phyloP scores from a whole-genome alignment of 2,113 vertebrate species.

The Caranx melampygus region DNA sequence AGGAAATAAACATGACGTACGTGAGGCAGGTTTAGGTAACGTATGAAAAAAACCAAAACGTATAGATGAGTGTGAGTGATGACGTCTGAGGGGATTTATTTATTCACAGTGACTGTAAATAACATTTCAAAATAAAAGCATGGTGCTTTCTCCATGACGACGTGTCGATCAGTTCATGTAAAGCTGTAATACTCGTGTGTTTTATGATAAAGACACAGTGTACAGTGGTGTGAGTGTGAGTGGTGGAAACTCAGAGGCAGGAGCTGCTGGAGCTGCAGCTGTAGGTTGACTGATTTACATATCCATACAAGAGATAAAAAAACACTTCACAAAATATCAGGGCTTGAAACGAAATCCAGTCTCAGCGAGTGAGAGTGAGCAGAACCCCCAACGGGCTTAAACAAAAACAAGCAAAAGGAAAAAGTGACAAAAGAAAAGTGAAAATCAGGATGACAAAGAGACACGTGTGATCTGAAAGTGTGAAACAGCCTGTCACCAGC shows the following conservation, averaged over 20 bases:
- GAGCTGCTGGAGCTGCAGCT: constrained; percentile 13
- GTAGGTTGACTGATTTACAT: constrained; percentile 51
- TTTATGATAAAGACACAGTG: too few species aligned
- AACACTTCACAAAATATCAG: constrained; percentile 48
- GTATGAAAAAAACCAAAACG: background rate
- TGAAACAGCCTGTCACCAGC: background rate
- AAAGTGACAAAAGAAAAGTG: constrained; percentile 32
- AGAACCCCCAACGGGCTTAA: constrained; percentile 40
- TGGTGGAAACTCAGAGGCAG: background rate
- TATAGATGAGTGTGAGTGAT: background rate
- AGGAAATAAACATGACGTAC: constrained; percentile 4
- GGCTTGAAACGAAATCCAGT: constrained; percentile 45
- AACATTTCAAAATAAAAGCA: background rate
- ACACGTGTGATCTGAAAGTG: constrained; percentile 35
- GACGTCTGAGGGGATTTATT: background rate
- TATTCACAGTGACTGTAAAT: background rate
- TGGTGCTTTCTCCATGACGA: background rate
- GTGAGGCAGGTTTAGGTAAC: background rate
- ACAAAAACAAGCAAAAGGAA: background rate
- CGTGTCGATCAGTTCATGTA: background rate
- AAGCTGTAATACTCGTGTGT: too few species aligned
- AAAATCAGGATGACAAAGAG: constrained; percentile 40
- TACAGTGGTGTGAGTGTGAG: background rate
- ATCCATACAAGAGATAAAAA: constrained; percentile 41
- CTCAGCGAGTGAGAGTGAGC: constrained; percentile 38